Percentiles rank a stretch among this genome's conserved stretches.
phyloP scores from a whole-genome alignment of 2,113 vertebrate genomes.

The Chrysochloris asiatica region DNA sequence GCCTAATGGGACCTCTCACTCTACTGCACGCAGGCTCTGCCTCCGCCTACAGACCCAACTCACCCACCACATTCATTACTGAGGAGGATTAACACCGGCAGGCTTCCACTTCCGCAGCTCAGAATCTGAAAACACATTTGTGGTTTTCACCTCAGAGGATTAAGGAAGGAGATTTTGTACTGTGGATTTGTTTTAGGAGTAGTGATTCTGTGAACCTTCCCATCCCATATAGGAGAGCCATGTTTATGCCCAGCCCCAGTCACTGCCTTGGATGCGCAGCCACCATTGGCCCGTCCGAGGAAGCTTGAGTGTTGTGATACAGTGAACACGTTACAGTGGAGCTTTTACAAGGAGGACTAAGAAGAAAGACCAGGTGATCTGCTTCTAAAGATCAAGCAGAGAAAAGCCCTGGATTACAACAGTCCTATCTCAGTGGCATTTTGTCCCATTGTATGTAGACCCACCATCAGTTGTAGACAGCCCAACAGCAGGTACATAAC shows the following conservation, averaged over 20 bases:
- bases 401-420: background rate
- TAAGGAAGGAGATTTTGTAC: background rate
- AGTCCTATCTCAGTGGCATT: background rate
- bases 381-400: background rate
- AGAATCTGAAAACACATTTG: background rate
- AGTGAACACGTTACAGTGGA: no score
- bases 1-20: background rate
- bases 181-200: background rate
- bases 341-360: background rate
- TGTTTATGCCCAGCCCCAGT: background rate
- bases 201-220: background rate
- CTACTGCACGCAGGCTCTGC: background rate
- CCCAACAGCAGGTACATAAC: background rate
- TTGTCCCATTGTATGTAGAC: background rate
- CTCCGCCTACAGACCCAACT: fast-evolving
- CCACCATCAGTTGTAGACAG: background rate
- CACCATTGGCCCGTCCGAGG: no score
- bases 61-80: background rate
- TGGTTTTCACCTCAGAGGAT: background rate
- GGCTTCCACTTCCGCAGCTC: background rate
- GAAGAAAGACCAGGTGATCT: background rate
- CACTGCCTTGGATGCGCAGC: no score
- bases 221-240: background rate
- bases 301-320: background rate
- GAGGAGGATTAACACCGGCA: background rate